These are phyloP conservation scores for Actinemys pallida DNA, from an alignment of 2,113 vertebrate genomes.

Conservation along the genomic window DNA sequence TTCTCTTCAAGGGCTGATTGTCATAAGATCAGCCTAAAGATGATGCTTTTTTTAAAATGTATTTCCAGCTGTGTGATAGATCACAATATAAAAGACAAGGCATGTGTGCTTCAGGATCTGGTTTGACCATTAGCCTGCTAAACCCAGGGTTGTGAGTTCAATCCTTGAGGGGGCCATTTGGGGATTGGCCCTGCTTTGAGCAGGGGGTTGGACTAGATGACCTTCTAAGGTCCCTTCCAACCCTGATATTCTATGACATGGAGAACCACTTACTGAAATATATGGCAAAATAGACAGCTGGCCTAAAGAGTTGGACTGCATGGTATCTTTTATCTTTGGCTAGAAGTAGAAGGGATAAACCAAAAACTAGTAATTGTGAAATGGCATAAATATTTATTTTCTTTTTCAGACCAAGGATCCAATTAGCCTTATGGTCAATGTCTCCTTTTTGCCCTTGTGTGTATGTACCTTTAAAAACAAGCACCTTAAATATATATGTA, in stretches of 20 bases:
- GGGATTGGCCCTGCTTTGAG: too few relatives aligned
- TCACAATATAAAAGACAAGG: slow-evolving; percentile 40
- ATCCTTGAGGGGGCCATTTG: too few relatives aligned
- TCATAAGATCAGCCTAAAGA: background rate
- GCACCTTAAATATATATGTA: background rate
- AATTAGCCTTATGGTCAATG: background rate
- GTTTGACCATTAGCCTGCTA: too few relatives aligned
- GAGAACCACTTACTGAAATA: slow-evolving; percentile 63
- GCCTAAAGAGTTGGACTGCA: slow-evolving; percentile 48
- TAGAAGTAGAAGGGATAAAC: background rate
- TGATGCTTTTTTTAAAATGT: background rate
- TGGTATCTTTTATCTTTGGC: slow-evolving; percentile 31
- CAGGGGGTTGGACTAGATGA: too few relatives aligned
- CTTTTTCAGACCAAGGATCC: background rate
- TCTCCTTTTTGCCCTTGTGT: background rate
- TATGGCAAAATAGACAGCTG: slow-evolving; percentile 68
- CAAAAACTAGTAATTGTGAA: background rate
- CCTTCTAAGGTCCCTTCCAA: too few relatives aligned
- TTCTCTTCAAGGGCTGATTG: background rate
- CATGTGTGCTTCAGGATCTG: slow-evolving; percentile 44
- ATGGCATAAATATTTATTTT: background rate
- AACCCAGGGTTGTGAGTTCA: too few relatives aligned
- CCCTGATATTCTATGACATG: too few relatives aligned
- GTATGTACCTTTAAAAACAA: background rate
- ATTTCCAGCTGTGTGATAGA: slow-evolving; percentile 56